Evolutionary conservation across 1,140 invertebrate genomes (phyloP).

Genomic region (Lordiphosa clarofinis): DNA sequence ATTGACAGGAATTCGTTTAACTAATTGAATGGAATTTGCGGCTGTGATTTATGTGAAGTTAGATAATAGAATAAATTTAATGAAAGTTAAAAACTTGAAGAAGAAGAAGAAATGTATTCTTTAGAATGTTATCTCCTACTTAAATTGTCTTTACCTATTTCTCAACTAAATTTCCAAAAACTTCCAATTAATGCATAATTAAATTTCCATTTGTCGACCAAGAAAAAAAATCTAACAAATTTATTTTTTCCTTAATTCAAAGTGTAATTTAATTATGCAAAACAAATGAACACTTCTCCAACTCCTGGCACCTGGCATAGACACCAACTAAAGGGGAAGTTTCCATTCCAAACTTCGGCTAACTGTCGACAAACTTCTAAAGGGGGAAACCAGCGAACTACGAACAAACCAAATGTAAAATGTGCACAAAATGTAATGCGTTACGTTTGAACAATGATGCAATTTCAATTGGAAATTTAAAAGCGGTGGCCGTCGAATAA

Average conservation of each 20-base stretch:
- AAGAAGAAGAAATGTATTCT: too few species aligned
- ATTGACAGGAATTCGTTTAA: too few species aligned
- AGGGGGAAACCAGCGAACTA: slow-evolving; percentile 1
- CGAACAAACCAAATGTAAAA: slow-evolving; percentile 17
- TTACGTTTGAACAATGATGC: slow-evolving; percentile 39
- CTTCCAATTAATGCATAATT: too few species aligned
- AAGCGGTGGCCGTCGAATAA: not conserved
- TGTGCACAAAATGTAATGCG: slow-evolving; percentile 18
- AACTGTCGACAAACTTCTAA: slow-evolving; percentile 24
- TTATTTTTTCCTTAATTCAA: slow-evolving; percentile 16
- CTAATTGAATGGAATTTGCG: too few species aligned
- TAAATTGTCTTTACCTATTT: too few species aligned
- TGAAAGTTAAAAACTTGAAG: too few species aligned
- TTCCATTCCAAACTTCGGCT: slow-evolving; percentile 31
- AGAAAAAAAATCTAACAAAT: too few species aligned
- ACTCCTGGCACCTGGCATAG: slow-evolving; percentile 12
- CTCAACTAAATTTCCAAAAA: too few species aligned
- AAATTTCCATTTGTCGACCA: too few species aligned
- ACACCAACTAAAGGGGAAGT: slow-evolving; percentile 19
- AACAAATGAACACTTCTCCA: slow-evolving; percentile 27
- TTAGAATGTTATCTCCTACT: too few species aligned
- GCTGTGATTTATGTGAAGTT: too few species aligned
- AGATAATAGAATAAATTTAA: too few species aligned
- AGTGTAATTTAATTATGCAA: slow-evolving; percentile 46
- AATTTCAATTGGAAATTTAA: slow-evolving; percentile 34